Conservation (phyloP, 2,797 vertebrate genomes). For the Champsocephalus gunnari region DNA sequence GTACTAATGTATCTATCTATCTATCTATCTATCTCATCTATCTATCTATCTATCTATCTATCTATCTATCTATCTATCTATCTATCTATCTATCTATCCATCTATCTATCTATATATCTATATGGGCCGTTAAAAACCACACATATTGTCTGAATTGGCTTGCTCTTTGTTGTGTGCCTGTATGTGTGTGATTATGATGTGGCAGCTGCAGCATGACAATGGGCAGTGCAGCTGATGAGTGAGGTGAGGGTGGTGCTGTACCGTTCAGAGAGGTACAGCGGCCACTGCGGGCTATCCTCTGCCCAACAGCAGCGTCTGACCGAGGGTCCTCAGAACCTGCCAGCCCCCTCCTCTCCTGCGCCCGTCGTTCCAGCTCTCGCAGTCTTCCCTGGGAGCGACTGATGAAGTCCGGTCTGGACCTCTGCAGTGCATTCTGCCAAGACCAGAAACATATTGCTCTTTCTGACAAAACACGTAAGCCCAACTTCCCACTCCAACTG, state of each 20-base stretch:
- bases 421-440: conserved; percentile 88
- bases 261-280: conserved; percentile 84
- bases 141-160: conserved; percentile 5
- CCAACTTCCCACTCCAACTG: conserved; percentile 8
- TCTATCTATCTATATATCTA: too few species aligned
- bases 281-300: conserved; percentile 74
- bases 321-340: conserved; percentile 14
- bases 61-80: too few species aligned
- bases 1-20: too few species aligned
- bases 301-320: conserved; percentile 26
- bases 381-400: conserved; percentile 87
- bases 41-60: too few species aligned
- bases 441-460: conserved; percentile 35
- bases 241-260: conserved; percentile 65
- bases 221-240: conserved; percentile 21
- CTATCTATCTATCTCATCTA: too few species aligned
- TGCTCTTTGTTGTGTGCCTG: conserved; percentile 48
- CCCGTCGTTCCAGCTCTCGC: conserved; percentile 79
- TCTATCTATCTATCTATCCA: too few species aligned
- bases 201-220: conserved; percentile 64
- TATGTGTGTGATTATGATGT: conserved; percentile 45
- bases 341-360: conserved; percentile 79
- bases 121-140: conserved; percentile 10
- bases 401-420: conserved; percentile 88
- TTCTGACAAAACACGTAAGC: conserved; percentile 34